Base-by-base conservation (phyloP, 2,888 invertebrate genomes). In the Sthenelais limicola region DNA sequence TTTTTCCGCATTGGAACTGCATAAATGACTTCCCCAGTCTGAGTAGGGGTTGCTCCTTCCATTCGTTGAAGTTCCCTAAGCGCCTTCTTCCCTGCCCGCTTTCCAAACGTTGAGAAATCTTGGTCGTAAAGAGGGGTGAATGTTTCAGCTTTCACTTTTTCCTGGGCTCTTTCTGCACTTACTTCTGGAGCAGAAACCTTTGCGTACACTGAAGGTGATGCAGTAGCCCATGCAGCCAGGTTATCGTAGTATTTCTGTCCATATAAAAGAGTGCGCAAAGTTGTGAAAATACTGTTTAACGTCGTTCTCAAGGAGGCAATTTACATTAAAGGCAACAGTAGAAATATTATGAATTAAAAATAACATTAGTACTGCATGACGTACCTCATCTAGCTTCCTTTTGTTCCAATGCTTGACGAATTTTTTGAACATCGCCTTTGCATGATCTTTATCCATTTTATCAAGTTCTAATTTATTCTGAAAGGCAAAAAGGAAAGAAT, bases 321-420 rank as follows among this genome's bases (percentile, higher is more conserved):
- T n/a, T n/a, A n/a, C n/a, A n/a, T n/a, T n/a, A n/a, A n/a, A n/a
- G n/a, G n/a, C n/a, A n/a, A n/a, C n/a, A n/a, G n/a, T n/a, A n/a
- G n/a, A n/a, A n/a, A n/a, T n/a, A n/a, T n/a, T n/a, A n/a, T n/a
- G n/a, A n/a, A n/a, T n/a, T 43, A 43, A 43, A 18, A n/a, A n/a
- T n/a, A n/a, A n/a, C n/a, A n/a, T n/a, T n/a, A n/a, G n/a, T n/a
- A n/a, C n/a, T n/a, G n/a, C n/a, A 51, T 43, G 49, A 75, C 78
- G 68, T 77, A 83, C 84, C 67, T 76, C 73, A 33, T 82, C 79
- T 26, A 85, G 76, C 74, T 82, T 84, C 32, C 78, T 79, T 66
- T 82, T 83, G 75, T 85, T 85, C 85, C 85, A 85, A 21, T 80
- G 71, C 28, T 82, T 81, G 18, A 83, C 78, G 77, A 85, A 85